Conservation (phyloP, 1,140 invertebrate species). For the Apis mellifera region Amel_HAv3.1 CM009939.2:7982501-7983000, state of each 20-base stretch:
- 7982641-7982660: slow-evolving; percentile 69
- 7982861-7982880: background rate
- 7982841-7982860: slow-evolving; percentile 37
- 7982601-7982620: background rate
- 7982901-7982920: background rate
- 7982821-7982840: slow-evolving; percentile 42
- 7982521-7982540: background rate
- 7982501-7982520: background rate
- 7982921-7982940: background rate
- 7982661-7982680: slow-evolving; percentile 78
- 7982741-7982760: slow-evolving; percentile 59
- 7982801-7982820: slow-evolving; percentile 51
- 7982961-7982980: no score
- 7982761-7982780: slow-evolving; percentile 57
- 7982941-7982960: no score
- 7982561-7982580: slow-evolving; percentile 4
- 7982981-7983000: no score
- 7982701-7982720: slow-evolving; percentile 69
- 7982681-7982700: slow-evolving; percentile 76
- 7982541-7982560: background rate
- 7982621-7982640: slow-evolving; percentile 1
- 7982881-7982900: background rate
- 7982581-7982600: slow-evolving; percentile 2
- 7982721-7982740: slow-evolving; percentile 61
- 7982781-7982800: slow-evolving; percentile 32